Conservation (phyloP, 2,113 vertebrate genomes). For the Indicator indicator region DNA sequence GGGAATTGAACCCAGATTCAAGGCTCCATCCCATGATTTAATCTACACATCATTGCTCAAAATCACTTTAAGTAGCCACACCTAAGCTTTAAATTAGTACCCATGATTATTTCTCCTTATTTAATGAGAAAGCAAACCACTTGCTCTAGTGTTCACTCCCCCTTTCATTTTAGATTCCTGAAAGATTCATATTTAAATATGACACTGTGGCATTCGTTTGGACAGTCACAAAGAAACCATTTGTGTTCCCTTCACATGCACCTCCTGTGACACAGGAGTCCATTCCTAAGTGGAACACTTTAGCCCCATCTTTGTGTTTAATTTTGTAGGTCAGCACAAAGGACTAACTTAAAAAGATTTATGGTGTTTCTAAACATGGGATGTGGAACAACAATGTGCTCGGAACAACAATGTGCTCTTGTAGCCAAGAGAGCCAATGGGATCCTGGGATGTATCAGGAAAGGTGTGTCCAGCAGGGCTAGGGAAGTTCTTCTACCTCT, state of each 20-base stretch:
- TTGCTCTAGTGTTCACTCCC: neutral
- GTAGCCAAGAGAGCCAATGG: too few relatives aligned
- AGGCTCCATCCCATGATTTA: neutral
- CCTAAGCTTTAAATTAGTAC: neutral
- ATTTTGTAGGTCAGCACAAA: neutral
- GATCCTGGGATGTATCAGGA: too few relatives aligned
- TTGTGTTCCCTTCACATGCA: neutral
- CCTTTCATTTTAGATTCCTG: neutral
- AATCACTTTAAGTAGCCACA: slow-evolving; percentile 6
- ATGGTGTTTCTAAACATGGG: neutral
- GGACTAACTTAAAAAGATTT: neutral
- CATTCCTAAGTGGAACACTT: neutral
- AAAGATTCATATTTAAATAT: neutral
- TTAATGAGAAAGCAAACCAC: neutral
- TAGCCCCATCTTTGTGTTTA: neutral
- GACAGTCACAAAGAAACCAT: neutral
- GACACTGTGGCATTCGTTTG: too few relatives aligned
- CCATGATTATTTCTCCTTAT: neutral
- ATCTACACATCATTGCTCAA: neutral
- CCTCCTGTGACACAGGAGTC: neutral
- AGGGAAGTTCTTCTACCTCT: too few relatives aligned
- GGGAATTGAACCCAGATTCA: neutral
- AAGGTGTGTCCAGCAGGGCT: too few relatives aligned
- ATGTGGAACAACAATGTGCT: too few relatives aligned
- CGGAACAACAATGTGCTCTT: too few relatives aligned